Base-by-base conservation (phyloP, 2,797 vertebrate genomes). In the Pelodytes ibericus region DNA sequence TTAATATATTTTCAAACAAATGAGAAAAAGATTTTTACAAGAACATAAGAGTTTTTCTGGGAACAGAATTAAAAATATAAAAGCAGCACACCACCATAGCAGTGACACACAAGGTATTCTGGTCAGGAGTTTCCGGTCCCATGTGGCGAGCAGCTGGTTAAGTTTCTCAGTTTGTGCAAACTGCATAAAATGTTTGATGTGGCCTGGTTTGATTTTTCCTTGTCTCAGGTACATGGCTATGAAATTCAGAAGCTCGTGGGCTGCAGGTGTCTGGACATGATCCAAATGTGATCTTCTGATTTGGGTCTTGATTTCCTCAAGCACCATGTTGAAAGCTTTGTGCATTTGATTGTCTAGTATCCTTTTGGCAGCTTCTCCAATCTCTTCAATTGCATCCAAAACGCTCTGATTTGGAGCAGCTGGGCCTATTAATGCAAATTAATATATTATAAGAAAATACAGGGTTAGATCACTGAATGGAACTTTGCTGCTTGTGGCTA, bases 171-270 rank as follows among this genome's bases (percentile, higher is more conserved):
- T 62, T 5, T 57, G 47, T 2, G 59, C 67, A 71, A 76, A 64
- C 1, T 57, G n/a, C 49, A 76, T 51, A 16, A 76, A 76, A 15
- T 31, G 31, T n/a, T 41, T 63, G 47, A 76, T 56, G 6, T 76
- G 66, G 16, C 3, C n/a, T 2, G 5, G 3, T 1, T 4, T 29
- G 8, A 76, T 47, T 64, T 31, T 44, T 15, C 74, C 74, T 16
- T n/a, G 24, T 16, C 15, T 16, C 2, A 76, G 39, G 22, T 27
- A 56, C 29, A 20, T 39, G 1, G 29, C 11, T 26, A 71, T 71
- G 4, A 53, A 63, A 4, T 25, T 3, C 20, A 71, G 33, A 26
- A 76, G 47, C 3, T 33, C 26, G 25, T 57, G n/a, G 5, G 74
- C 74, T 44, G 31, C 22, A 31, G 59, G 36, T 11, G 64, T 16